Base-by-base conservation (phyloP, 2,888 invertebrate genomes). In the Drosophila mulleri region DNA sequence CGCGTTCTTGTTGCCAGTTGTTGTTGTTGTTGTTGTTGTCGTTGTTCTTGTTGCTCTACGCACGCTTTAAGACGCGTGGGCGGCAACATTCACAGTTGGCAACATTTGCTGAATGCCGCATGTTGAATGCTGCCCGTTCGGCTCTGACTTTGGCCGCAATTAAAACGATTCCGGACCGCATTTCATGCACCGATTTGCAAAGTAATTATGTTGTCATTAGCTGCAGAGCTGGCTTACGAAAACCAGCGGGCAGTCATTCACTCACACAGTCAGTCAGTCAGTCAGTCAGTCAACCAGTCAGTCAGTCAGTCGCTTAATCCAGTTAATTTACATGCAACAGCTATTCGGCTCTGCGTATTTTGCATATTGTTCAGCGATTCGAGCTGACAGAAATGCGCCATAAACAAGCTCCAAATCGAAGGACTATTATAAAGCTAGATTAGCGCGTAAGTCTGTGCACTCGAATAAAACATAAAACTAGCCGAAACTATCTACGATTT, bases 131-230 rank as follows among this genome's bases (percentile, higher is more conserved):
- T 35, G 56, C 32, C 48, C 39, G 42, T n/a, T 54, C 23, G 53
- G 20, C 45, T 45, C 45, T 56, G 56, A 64, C 57, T 62, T 54
- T 67, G 48, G 42, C 52, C 69, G 83, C 83, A 88, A 85, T 86
- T 85, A 88, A 85, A 88, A 67, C 69, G 72, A 80, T 72, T 69
- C 57, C 63, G 63, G 42, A 52, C 82, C 67, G 66, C 78, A 72
- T 71, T 75, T 78, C 72, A 78, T 69, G 57, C 68, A 84, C 56
- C 61, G 72, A 75, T 83, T 80, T 76, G 74, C 68, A 60, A 88
- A 72, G 85, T 87, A 87, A 85, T 85, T 85, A 85, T 84, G 82
- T 84, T 84, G 89, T 87, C 85, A 85, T 83, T 88, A 86, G 54
- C 52, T 57, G 50, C 61, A 75, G 67, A 61, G n/a, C 64, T 35